A percentile compares a stretch with the other conserved stretches of the same genome.
phyloP scores from a whole-genome alignment of 2,113 vertebrate genomes.

The Thalassoma bifasciatum region DNA sequence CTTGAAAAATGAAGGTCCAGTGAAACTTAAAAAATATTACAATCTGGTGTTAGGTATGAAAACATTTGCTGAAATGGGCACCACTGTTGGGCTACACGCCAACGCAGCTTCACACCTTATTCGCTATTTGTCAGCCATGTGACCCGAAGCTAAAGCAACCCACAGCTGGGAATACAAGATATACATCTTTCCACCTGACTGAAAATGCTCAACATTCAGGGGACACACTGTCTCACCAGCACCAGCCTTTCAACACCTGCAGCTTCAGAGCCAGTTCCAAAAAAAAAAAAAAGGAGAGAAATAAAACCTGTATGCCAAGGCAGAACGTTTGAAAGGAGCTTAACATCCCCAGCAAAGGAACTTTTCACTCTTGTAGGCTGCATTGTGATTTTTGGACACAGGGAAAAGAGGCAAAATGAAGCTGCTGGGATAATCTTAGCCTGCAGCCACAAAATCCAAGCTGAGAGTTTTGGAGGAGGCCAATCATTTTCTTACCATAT shows the following conservation, averaged over 20 bases:
- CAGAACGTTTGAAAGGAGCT: conserved; percentile 36
- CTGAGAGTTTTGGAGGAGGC: conserved; percentile 27
- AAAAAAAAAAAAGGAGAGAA: conserved; percentile 38
- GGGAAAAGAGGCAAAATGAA: conserved; percentile 23
- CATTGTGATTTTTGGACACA: conserved; percentile 51
- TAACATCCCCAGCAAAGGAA: conserved; percentile 44
- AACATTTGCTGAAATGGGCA: neutral
- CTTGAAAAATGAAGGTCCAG: neutral
- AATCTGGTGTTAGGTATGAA: neutral
- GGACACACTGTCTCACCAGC: conserved; percentile 1
- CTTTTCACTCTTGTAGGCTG: conserved; percentile 30
- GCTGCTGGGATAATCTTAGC: conserved; percentile 29
- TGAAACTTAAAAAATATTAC: neutral
- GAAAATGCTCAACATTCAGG: conserved; percentile 48
- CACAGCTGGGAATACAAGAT: conserved; percentile 52
- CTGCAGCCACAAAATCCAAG: conserved; percentile 29
- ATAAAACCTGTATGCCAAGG: conserved; percentile 39
- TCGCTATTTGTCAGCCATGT: conserved; percentile 19
- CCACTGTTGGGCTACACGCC: conserved; percentile 8
- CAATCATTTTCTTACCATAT: conserved; percentile 1
- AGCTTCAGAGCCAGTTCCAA: conserved; percentile 43
- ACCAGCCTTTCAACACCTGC: conserved; percentile 57
- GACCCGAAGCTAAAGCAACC: conserved; percentile 42
- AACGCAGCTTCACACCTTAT: conserved; percentile 20
- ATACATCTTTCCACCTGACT: conserved; percentile 42